Conservation (phyloP, 2,797 vertebrate species). For the Antennarius maculatus region DNA sequence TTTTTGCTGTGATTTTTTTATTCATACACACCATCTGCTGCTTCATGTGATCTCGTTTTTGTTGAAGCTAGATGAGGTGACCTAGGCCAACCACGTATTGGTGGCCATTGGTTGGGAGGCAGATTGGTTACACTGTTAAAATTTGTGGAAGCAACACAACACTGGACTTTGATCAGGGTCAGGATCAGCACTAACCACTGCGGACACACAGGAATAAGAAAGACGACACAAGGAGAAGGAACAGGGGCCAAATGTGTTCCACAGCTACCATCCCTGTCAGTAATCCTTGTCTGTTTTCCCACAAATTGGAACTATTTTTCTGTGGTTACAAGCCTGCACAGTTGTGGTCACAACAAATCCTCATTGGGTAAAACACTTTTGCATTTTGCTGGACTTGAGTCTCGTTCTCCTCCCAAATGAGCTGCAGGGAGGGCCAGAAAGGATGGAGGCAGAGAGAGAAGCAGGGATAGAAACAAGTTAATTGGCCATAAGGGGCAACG, state of each 20-base stretch:
- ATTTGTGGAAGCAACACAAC: too few relatives aligned
- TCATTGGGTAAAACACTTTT: constrained; percentile 57
- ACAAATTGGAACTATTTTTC: constrained; percentile 28
- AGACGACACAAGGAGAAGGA: neutral
- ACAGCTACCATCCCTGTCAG: constrained; percentile 18
- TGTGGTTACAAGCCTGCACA: constrained; percentile 3
- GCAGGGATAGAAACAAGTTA: constrained; percentile 20
- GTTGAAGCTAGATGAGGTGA: too few relatives aligned
- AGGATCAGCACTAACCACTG: neutral
- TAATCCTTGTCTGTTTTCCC: constrained; percentile 24
- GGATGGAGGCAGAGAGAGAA: constrained; percentile 29
- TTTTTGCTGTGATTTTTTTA: too few relatives aligned
- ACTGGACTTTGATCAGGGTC: neutral
- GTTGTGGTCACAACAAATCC: constrained; percentile 54
- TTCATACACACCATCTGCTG: too few relatives aligned
- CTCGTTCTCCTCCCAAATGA: constrained; percentile 53
- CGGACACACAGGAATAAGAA: neutral
- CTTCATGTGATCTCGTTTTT: too few relatives aligned
- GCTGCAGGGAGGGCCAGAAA: constrained; percentile 42
- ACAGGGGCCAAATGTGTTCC: neutral
- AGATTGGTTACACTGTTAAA: too few relatives aligned
- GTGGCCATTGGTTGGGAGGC: too few relatives aligned
- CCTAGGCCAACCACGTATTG: too few relatives aligned
- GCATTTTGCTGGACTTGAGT: constrained; percentile 60
- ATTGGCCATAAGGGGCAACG: constrained; percentile 53